Evolutionary conservation across 64 coral and sea anemone genomes (phyloP), one percentile per base, ranked within the genome.

Genomic region (Hydrozoanthus tunicans): DNA sequence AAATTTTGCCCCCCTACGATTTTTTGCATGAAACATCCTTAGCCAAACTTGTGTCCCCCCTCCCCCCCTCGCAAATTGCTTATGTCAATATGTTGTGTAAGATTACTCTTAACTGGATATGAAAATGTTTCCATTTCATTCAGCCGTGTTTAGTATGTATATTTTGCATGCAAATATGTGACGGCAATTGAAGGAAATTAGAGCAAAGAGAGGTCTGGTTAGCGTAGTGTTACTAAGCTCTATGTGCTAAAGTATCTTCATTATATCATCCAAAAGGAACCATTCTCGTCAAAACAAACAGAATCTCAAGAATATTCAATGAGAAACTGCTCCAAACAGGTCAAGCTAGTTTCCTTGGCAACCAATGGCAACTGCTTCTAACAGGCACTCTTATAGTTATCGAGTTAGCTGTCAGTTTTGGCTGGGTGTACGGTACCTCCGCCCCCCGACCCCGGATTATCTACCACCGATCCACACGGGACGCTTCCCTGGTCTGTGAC

Each of bases 271-370:
- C 58, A 7, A 82, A 62, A 94, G 92, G 92, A 7, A 90, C 86
- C 2, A 94, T 90, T 25, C 73, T 94, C 26, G 73, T 94, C 70
- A 94, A 81, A 26, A 94, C 92, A 53, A 94, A 94, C 59, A 67
- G 92, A 83, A 81, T 94, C 12, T 94, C 92, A 9, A 82, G 92
- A 59, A 94, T 94, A 56, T 94, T 94, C 51, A 94, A 94, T 51
- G 92, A 90, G 70, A 94, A 94, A 53, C 70, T 94, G 17, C 92
- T 94, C 12, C 92, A 65, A 83, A 94, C 92, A 76, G 92, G 92
- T 26, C 71, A 62, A 10, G 73, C 75, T 53, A 77, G 78, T 94
- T 94, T 80, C 68, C 92, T 94, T 67, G 88, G 78, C n/a, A 94
- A 94, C 52, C 77, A 83, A 56, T 94, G 92, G 78, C 92, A 94